Conservation (phyloP, 2,797 vertebrate species). For the Acanthurus lineatus region DNA sequence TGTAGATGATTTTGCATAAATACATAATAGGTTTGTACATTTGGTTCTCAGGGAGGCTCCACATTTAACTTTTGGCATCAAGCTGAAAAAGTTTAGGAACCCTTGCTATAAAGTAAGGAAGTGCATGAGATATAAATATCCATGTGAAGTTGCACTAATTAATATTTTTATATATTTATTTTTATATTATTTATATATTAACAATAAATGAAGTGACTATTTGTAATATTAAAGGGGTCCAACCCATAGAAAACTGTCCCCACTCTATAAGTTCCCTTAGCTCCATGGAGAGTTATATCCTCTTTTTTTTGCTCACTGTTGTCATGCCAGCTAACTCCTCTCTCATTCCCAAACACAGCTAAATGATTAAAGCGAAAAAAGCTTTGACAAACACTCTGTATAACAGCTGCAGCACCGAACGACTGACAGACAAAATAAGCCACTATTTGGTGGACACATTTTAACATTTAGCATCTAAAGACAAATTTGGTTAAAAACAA, state of each 20-base stretch:
- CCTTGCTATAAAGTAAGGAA: background rate
- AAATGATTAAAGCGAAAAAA: background rate
- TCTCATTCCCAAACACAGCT: background rate
- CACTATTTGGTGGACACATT: background rate
- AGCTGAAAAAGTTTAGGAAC: no score
- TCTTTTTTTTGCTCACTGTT: background rate
- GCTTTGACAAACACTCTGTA: background rate
- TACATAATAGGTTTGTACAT: no score
- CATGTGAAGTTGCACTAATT: conserved; percentile 32
- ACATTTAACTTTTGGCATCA: no score
- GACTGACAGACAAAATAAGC: background rate
- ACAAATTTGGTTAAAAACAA: background rate
- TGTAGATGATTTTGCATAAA: no score
- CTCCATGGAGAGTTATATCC: background rate
- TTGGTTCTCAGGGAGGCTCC: no score
- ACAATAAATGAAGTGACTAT: conserved; percentile 17
- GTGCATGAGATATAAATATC: conserved; percentile 3
- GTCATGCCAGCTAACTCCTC: background rate
- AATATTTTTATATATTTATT: conserved; percentile 1
- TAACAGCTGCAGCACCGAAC: background rate
- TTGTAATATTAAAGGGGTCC: background rate
- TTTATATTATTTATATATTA: conserved; percentile 3
- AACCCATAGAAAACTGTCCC: background rate
- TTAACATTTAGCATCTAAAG: background rate
- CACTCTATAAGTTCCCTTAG: background rate